phyloP scores from a whole-genome alignment of 2,888 invertebrate genomes.

The Mesochorus sp. region DNA sequence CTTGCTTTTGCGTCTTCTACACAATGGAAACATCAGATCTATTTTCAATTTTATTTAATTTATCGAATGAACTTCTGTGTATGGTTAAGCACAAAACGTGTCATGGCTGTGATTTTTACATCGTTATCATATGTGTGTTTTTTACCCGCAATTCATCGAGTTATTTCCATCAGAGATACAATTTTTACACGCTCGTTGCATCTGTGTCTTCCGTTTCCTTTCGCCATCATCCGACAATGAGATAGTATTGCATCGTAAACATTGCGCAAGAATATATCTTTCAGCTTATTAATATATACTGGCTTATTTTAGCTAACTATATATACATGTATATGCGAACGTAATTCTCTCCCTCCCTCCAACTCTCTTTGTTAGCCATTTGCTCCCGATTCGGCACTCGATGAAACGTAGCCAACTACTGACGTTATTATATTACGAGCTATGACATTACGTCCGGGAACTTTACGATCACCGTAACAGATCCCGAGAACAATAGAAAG shows the following conservation, averaged over 20 bases:
- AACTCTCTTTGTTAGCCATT: too few relatives aligned
- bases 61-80: too few relatives aligned
- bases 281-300: conserved; percentile 11
- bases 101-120: conserved; percentile 36
- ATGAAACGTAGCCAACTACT: conserved; percentile 57
- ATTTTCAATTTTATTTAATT: too few relatives aligned
- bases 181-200: too few relatives aligned
- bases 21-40: too few relatives aligned
- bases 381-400: conserved; percentile 55
- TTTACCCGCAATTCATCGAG: conserved; percentile 22
- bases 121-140: conserved; percentile 16
- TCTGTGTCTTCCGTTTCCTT: background rate
- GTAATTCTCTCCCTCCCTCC: conserved; percentile 16
- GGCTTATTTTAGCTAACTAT: background rate
- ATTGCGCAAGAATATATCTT: background rate
- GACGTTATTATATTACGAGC: conserved; percentile 59
- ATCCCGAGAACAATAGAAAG: conserved; percentile 56
- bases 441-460: conserved; percentile 52
- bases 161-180: too few relatives aligned
- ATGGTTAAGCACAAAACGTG: too few relatives aligned
- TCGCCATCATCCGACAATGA: background rate
- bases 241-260: background rate
- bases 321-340: background rate
- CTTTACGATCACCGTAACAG: conserved; percentile 59
- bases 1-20: too few relatives aligned